These are phyloP conservation scores for Quadroppia sp. DNA, from an alignment of 2,888 invertebrate species.

Conservation along the genomic window DNA sequence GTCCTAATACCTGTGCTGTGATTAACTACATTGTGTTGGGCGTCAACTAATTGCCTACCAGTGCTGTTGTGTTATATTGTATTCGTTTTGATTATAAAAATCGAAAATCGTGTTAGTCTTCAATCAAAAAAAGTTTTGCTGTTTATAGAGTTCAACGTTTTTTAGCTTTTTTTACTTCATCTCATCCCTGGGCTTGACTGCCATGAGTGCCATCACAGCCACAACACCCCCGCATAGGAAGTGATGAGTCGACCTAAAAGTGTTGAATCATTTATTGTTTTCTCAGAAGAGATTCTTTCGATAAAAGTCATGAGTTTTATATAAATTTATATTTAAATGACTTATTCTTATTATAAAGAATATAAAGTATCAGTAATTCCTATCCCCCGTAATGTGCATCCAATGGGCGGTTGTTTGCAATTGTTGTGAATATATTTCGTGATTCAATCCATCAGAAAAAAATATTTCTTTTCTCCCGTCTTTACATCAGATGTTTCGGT, in stretches of 20 bases:
- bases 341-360: not conserved
- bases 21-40: constrained; percentile 19
- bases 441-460: not conserved
- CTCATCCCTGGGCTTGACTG: not conserved
- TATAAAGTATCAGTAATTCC: not conserved
- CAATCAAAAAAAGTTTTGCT: constrained; percentile 9
- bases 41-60: constrained; percentile 20
- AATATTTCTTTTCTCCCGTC: not conserved
- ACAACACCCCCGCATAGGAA: constrained; percentile 12
- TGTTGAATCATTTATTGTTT: not conserved
- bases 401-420: not conserved
- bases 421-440: constrained; percentile 6
- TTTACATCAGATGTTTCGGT: not conserved
- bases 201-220: not conserved
- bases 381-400: not conserved
- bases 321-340: not conserved
- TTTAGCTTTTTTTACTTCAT: not conserved
- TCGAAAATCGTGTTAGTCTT: constrained; percentile 26
- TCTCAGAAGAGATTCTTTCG: constrained; percentile 1
- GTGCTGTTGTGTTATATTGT: constrained; percentile 1
- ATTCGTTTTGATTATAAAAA: constrained; percentile 34
- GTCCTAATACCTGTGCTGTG: not conserved
- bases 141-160: constrained; percentile 18
- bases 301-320: constrained; percentile 3
- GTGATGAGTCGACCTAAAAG: constrained; percentile 11